phyloP scores from a whole-genome alignment of 2,888 invertebrate genomes.

The Agrenia bidenticulata region DNA sequence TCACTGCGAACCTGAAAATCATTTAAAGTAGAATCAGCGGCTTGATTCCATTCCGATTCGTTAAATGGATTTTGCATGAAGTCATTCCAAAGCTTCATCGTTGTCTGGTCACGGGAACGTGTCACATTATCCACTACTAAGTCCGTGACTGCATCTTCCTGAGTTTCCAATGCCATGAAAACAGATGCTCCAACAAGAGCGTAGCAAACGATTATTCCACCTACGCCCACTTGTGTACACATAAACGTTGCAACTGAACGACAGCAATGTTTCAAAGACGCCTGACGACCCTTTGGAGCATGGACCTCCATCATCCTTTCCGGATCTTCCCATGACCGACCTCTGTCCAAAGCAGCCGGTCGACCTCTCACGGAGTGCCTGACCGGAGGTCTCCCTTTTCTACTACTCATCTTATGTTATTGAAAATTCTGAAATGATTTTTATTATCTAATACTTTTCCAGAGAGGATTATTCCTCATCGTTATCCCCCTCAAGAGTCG shows the following conservation, averaged over 20 bases:
- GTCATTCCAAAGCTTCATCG: constrained; percentile 67
- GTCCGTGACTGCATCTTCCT: constrained; percentile 58
- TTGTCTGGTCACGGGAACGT: constrained; percentile 54
- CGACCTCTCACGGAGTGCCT: constrained; percentile 42
- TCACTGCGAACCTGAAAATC: constrained; percentile 62
- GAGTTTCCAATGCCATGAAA: constrained; percentile 75
- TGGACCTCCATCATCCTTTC: constrained; percentile 38
- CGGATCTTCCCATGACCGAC: constrained; percentile 46
- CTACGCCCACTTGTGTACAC: constrained; percentile 86
- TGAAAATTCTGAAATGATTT: background rate
- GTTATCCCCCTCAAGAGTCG: constrained; percentile 17
- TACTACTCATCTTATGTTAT: constrained; percentile 40
- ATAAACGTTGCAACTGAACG: constrained; percentile 84
- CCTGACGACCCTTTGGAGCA: constrained; percentile 59
- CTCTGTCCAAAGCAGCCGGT: constrained; percentile 27
- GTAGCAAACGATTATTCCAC: constrained; percentile 81
- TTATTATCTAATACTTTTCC: background rate
- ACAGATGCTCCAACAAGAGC: constrained; percentile 81
- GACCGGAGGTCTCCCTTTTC: constrained; percentile 39
- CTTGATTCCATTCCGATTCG: constrained; percentile 64
- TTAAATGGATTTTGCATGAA: constrained; percentile 69
- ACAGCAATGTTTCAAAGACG: constrained; percentile 80
- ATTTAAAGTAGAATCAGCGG: constrained; percentile 65
- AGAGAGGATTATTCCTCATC: constrained; percentile 3
- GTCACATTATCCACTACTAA: constrained; percentile 42